A percentile compares a stretch with the other conserved stretches of the same genome.
Evolutionary conservation across 2,888 invertebrate species (phyloP).

Genomic region (Lithophane socia): DNA sequence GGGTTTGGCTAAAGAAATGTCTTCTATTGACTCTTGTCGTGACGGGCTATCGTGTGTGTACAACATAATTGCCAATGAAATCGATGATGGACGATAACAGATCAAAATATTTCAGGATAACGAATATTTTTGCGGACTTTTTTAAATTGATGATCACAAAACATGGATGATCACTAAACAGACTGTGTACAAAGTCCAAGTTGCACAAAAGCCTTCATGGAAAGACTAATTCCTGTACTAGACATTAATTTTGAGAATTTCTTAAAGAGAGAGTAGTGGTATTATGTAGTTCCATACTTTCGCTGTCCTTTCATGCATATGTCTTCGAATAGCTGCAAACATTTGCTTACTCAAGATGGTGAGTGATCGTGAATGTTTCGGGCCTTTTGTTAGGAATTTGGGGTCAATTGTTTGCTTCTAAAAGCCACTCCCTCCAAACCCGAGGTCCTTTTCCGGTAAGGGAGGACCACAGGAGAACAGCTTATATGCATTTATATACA

Average conservation of each 20-base stretch:
- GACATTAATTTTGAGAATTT: neutral
- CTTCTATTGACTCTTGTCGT: neutral
- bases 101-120: neutral
- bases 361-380: conserved; percentile 18
- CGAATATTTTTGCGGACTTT: neutral
- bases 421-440: conserved; percentile 36
- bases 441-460: conserved; percentile 41
- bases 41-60: neutral
- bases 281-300: neutral
- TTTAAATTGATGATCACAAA: neutral
- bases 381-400: conserved; percentile 38
- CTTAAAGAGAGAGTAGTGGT: neutral
- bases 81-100: neutral
- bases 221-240: neutral
- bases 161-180: neutral
- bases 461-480: conserved; percentile 28
- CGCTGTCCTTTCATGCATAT: conserved; percentile 24
- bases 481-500: conserved; percentile 40
- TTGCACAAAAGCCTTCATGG: neutral
- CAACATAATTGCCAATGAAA: neutral
- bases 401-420: conserved; percentile 52
- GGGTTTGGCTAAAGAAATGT: neutral
- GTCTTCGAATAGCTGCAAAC: conserved; percentile 30
- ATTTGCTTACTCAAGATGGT: conserved; percentile 9
- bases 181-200: neutral